Percentiles rank a stretch among this genome's conserved stretches.
phyloP scores from a whole-genome alignment of 2,113 vertebrate genomes.

The Puffinus mauretanicus region DNA sequence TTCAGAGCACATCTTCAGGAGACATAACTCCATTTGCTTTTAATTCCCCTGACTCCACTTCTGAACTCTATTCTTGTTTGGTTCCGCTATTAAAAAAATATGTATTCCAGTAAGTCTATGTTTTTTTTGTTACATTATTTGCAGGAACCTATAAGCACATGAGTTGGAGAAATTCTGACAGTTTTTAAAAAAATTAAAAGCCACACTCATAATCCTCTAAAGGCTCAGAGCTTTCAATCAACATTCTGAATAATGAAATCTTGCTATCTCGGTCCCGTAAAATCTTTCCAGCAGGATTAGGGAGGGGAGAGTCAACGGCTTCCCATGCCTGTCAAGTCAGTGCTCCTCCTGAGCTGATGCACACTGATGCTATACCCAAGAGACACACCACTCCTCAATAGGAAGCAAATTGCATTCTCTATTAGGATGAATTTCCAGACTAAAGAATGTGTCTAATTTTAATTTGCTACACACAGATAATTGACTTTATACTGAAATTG shows the following conservation, averaged over 20 bases:
- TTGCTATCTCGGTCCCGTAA: not conserved
- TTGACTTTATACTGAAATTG: slow-evolving; percentile 54
- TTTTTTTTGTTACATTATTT: not conserved
- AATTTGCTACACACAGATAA: slow-evolving; percentile 48
- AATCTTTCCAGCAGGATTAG: not conserved
- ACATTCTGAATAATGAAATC: not conserved
- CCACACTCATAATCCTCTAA: not conserved
- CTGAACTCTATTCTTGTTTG: not conserved
- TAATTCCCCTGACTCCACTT: not conserved
- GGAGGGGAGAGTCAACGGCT: not conserved
- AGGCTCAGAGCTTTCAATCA: not conserved
- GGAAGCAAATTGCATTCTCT: not conserved
- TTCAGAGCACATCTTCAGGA: not conserved
- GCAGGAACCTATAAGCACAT: not conserved
- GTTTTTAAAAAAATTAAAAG: not conserved
- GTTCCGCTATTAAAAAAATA: not conserved
- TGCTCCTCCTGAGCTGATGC: not conserved
- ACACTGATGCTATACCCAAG: not conserved
- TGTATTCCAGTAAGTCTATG: not conserved
- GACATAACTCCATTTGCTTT: not conserved
- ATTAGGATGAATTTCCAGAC: slow-evolving; percentile 4
- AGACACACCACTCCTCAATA: not conserved
- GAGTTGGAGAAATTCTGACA: not conserved
- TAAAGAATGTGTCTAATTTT: slow-evolving; percentile 47
- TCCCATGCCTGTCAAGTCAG: slow-evolving; percentile 2